Evolutionary conservation across 2,797 vertebrate genomes (phyloP).

Genomic region (Champsocephalus esox): DNA sequence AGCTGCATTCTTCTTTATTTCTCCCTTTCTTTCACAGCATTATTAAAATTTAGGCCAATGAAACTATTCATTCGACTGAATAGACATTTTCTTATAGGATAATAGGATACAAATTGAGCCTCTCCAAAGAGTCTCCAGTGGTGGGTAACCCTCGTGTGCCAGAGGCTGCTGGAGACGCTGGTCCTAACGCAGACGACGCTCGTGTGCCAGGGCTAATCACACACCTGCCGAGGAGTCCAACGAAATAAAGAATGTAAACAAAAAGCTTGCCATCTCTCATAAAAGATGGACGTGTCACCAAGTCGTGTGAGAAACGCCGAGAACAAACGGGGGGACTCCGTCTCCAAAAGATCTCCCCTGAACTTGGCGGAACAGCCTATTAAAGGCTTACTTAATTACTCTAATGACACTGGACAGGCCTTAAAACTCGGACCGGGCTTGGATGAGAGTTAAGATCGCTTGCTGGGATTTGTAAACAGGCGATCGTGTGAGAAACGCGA

Average conservation of each 20-base stretch:
- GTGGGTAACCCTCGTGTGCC: constrained; percentile 96
- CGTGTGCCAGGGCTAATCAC: constrained; percentile 95
- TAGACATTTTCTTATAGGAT: constrained; percentile 99
- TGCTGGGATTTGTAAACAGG: constrained; percentile 92
- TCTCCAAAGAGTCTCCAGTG: constrained; percentile 93
- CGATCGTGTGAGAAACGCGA: constrained; percentile 89
- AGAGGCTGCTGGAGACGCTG: constrained; percentile 90
- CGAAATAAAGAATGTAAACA: constrained; percentile 95
- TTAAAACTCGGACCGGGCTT: constrained; percentile 91
- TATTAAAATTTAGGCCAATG: constrained; percentile 99
- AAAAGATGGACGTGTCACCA: constrained; percentile 97
- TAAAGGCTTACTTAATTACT: constrained; percentile 99
- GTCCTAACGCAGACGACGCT: constrained; percentile 85
- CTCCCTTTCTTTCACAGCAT: constrained; percentile 92
- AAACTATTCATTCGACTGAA: constrained; percentile 99
- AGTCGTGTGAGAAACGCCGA: constrained; percentile 98
- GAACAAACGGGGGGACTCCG: constrained; percentile 95
- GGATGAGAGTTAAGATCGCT: constrained; percentile 87
- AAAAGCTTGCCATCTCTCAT: constrained; percentile 93
- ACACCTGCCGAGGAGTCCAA: constrained; percentile 92
- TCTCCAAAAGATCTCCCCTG: constrained; percentile 97
- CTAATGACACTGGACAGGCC: constrained; percentile 99
- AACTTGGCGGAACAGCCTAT: constrained; percentile 99
- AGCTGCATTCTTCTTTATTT: constrained; percentile 99
- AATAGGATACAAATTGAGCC: constrained; percentile 99